Conservation (phyloP, 2,113 vertebrate genomes). For the Edolisoma coerulescens region DNA sequence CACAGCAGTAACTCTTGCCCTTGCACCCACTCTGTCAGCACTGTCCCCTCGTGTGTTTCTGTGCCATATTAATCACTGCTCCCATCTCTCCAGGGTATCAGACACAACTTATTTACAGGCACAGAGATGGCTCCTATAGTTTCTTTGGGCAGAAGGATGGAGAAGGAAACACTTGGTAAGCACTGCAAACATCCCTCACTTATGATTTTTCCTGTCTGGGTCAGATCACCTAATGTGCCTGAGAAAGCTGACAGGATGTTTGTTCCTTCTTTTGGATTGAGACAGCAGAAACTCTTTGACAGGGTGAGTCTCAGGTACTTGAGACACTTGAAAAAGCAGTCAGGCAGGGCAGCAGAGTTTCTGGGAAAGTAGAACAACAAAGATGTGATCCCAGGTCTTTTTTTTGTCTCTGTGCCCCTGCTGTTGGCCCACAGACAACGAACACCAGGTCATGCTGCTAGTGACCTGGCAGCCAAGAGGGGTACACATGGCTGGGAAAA, state of each 20-base stretch:
- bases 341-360: neutral
- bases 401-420: neutral
- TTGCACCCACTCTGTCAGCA: neutral
- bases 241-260: constrained; percentile 72
- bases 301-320: neutral
- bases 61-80: neutral
- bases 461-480: neutral
- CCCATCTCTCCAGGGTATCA: constrained; percentile 76
- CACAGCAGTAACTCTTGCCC: neutral
- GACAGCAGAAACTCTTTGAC: neutral
- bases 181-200: neutral
- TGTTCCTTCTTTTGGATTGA: neutral
- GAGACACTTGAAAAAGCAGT: neutral
- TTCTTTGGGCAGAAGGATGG: constrained; percentile 78
- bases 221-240: neutral
- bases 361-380: neutral
- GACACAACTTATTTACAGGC: constrained; percentile 81
- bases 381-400: neutral
- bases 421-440: neutral
- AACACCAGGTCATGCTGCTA: neutral
- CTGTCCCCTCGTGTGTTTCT: neutral
- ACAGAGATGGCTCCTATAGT: constrained; percentile 84
- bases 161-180: constrained; percentile 87
- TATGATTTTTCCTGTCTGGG: neutral
- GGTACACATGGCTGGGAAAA: neutral